Evolutionary conservation across 1,140 invertebrate genomes (phyloP).

Genomic region (Belonocnema kinseyi): DNA sequence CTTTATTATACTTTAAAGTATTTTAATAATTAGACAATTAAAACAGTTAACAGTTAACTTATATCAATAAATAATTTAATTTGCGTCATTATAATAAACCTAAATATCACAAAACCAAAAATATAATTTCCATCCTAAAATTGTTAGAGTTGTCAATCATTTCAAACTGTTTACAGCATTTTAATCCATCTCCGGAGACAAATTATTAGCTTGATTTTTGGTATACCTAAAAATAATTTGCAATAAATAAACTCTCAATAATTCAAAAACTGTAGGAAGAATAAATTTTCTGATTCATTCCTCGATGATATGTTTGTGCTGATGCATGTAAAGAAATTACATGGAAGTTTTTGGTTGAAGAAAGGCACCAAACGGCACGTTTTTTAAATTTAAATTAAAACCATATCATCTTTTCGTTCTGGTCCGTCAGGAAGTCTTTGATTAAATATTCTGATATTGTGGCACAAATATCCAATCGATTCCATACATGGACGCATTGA

Average conservation of each 20-base stretch:
- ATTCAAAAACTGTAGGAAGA: neutral
- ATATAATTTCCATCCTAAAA: too few relatives aligned
- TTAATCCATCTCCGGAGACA: too few relatives aligned
- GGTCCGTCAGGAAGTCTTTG: constrained; percentile 74
- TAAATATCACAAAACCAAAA: too few relatives aligned
- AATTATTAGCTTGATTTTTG: too few relatives aligned
- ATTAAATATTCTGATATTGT: constrained; percentile 79
- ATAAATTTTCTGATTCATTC: neutral
- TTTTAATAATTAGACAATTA: too few relatives aligned
- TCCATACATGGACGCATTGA: constrained; percentile 80
- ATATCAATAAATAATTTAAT: too few relatives aligned
- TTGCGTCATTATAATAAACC: too few relatives aligned
- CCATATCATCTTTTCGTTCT: constrained; percentile 71
- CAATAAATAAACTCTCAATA: neutral
- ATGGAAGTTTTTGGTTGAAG: constrained; percentile 37
- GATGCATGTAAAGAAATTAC: constrained; percentile 39
- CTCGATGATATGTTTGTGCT: constrained; percentile 17
- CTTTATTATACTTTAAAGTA: too few relatives aligned
- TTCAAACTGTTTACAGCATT: too few relatives aligned
- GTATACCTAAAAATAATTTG: too few relatives aligned
- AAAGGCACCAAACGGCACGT: neutral
- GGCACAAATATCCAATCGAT: constrained; percentile 79
- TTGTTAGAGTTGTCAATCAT: too few relatives aligned
- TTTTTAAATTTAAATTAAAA: constrained; percentile 70
- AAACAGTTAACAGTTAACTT: too few relatives aligned